These are phyloP conservation scores for Sphaerophoria taeniata DNA, from an alignment of 2,888 invertebrate genomes.

Conservation along the genomic window DNA sequence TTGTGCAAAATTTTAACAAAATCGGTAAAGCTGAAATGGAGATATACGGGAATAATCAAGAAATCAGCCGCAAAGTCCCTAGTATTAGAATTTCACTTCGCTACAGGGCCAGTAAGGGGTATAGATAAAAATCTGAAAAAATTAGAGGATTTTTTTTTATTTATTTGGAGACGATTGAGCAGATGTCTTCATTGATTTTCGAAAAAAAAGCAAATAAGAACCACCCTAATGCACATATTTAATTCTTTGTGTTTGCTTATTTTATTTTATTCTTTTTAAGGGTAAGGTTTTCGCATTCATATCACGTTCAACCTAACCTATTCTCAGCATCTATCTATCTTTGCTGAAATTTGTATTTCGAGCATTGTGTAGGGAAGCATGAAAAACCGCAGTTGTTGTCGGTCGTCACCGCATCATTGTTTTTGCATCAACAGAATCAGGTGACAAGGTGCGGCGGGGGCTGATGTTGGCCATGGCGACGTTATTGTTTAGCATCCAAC, in stretches of 20 bases:
- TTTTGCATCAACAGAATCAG: conserved; percentile 47
- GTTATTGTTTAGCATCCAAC: conserved; percentile 34
- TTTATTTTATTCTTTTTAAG: conserved; percentile 1
- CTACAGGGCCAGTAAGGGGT: no score
- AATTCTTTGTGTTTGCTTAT: background rate
- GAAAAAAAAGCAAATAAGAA: no score
- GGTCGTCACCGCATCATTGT: conserved; percentile 10
- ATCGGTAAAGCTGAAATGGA: no score
- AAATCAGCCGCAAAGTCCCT: no score
- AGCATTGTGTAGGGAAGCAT: conserved; percentile 40
- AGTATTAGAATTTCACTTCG: no score
- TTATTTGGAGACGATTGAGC: no score
- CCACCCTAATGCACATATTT: conserved; percentile 32
- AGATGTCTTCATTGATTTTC: no score
- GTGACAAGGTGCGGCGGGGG: conserved; percentile 10
- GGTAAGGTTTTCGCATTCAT: conserved; percentile 53
- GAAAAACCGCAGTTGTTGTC: conserved; percentile 26
- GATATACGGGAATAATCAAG: no score
- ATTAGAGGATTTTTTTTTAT: no score
- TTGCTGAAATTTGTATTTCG: background rate
- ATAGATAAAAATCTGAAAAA: no score
- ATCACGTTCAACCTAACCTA: conserved; percentile 27
- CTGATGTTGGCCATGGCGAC: no score
- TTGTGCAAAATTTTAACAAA: no score
- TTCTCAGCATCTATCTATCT: conserved; percentile 29